Evolutionary conservation across 2,113 vertebrate genomes (phyloP).

Genomic region (Delphinapterus leucas): DNA sequence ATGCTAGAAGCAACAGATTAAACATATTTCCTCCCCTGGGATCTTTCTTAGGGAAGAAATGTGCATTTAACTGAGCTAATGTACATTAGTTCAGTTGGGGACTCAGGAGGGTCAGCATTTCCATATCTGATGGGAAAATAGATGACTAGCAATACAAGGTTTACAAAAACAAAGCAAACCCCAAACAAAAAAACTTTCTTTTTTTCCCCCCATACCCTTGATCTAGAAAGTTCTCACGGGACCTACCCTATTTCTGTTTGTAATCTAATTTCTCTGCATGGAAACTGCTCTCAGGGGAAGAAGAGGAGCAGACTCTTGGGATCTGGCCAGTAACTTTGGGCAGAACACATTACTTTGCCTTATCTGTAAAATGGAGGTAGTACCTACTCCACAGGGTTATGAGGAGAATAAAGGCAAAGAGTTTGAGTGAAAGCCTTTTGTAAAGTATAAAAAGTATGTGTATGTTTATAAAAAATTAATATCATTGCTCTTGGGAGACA

Average conservation of each 20-base stretch:
- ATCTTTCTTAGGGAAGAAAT: not conserved
- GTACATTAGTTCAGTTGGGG: not conserved
- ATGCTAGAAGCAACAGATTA: not conserved
- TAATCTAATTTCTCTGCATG: constrained; percentile 4
- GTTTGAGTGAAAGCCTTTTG: constrained; percentile 1
- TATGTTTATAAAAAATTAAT: not conserved
- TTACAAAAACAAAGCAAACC: constrained; percentile 18
- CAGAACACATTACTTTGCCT: not conserved
- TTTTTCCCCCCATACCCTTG: not conserved
- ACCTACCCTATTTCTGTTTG: constrained; percentile 18
- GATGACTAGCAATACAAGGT: not conserved
- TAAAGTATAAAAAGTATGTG: not conserved
- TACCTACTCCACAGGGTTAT: not conserved
- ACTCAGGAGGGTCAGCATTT: not conserved
- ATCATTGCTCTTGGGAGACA: not conserved
- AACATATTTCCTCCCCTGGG: not conserved
- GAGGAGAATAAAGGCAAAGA: not conserved
- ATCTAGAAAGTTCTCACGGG: constrained; percentile 35
- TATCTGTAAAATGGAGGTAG: not conserved
- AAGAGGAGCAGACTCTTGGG: not conserved
- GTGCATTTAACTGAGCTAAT: not conserved
- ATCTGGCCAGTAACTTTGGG: not conserved
- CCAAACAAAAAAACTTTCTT: constrained; percentile 2
- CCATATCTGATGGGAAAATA: not conserved
- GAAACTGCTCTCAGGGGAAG: not conserved